These are phyloP conservation scores for Metaphire vulgaris DNA, from an alignment of 1,140 invertebrate species.

Conservation along the genomic window DNA sequence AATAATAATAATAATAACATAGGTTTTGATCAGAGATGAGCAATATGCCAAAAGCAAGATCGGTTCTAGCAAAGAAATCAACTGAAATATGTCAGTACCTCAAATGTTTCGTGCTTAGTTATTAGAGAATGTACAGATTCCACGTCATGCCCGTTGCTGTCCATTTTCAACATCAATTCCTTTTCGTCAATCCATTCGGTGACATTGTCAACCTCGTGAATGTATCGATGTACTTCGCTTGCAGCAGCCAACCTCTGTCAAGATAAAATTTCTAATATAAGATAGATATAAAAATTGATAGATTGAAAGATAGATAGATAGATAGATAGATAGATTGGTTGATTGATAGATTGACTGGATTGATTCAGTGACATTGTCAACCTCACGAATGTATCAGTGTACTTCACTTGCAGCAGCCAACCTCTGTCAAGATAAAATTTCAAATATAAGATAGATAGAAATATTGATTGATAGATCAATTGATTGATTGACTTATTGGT, in stretches of 20 bases:
- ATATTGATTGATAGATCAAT: neutral
- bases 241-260: conserved; percentile 78
- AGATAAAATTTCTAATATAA: conserved; percentile 1
- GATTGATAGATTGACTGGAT: too few relatives aligned
- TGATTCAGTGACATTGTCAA: conserved; percentile 98
- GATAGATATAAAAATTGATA: neutral
- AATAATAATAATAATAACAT: too few relatives aligned
- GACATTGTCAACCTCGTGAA: conserved; percentile 94
- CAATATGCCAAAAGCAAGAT: too few relatives aligned
- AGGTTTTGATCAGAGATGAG: too few relatives aligned
- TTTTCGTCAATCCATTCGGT: conserved; percentile 99
- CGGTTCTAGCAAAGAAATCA: too few relatives aligned
- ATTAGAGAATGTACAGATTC: conserved; percentile 92
- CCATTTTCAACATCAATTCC: conserved; percentile 88
- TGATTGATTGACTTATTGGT: neutral
- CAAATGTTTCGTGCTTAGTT: conserved; percentile 92
- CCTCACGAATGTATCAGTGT: conserved; percentile 86
- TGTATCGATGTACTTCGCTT: conserved; percentile 91
- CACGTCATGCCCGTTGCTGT: conserved; percentile 92
- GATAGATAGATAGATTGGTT: too few relatives aligned
- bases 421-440: conserved; percentile 52
- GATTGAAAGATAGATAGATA: neutral
- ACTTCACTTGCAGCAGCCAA: conserved; percentile 97
- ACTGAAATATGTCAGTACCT: too few relatives aligned
- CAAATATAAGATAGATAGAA: neutral